A percentile compares a stretch with the other conserved stretches of the same genome.
Conservation (phyloP, 2,113 vertebrate species). For the Stigmatopora argus region DNA sequence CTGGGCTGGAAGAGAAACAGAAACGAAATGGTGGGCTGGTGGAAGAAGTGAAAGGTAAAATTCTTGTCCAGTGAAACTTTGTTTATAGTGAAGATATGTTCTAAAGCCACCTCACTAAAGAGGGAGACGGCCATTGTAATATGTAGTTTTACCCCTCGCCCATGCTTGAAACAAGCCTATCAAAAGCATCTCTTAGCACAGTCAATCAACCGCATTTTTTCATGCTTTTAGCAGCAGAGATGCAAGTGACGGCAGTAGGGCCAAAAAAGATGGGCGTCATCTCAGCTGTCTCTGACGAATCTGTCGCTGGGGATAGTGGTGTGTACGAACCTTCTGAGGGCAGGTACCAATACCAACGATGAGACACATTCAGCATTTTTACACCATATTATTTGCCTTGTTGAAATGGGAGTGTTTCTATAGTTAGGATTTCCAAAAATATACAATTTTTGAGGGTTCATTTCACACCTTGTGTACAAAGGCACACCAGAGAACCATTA, state of each 20-base stretch:
- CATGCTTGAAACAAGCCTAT: not conserved
- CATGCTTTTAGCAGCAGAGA: conserved; percentile 44
- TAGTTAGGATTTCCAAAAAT: no score
- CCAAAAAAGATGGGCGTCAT: conserved; percentile 84
- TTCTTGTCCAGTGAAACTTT: not conserved
- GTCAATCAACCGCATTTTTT: not conserved
- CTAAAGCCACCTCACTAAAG: not conserved
- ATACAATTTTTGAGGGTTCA: no score
- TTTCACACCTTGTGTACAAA: no score
- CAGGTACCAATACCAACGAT: conserved; percentile 66
- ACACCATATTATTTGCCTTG: no score
- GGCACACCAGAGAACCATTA: no score
- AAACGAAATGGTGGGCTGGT: conserved; percentile 20
- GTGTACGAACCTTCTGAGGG: conserved; percentile 87
- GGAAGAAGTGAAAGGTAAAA: conserved; percentile 63
- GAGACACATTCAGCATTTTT: not conserved
- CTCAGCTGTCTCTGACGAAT: conserved; percentile 91
- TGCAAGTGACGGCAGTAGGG: conserved; percentile 49
- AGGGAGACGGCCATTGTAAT: not conserved
- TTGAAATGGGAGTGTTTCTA: no score
- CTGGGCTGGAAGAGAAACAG: conserved; percentile 36
- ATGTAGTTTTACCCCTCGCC: not conserved
- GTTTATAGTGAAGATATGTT: not conserved
- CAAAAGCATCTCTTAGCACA: not conserved
- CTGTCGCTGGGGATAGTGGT: conserved; percentile 92